Conservation (phyloP, 2,888 invertebrate species). For the Lasiommata megera region DNA sequence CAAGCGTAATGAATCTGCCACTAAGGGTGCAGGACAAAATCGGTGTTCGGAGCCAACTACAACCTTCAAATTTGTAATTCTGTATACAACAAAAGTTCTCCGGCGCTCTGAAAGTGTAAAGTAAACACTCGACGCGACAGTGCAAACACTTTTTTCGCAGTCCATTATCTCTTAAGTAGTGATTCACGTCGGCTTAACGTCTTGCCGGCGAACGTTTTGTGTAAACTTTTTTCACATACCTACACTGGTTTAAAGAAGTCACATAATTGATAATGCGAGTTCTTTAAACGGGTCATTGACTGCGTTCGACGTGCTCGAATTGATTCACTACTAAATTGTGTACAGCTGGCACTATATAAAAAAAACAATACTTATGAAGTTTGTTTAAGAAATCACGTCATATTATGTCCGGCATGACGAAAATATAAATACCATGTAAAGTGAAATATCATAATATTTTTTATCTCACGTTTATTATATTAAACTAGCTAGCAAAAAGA, state of each 20-base stretch:
- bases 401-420: no score
- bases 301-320: slow-evolving; percentile 7
- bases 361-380: neutral
- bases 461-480: no score
- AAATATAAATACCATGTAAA: no score
- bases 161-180: slow-evolving; percentile 19
- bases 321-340: slow-evolving; percentile 6
- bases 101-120: neutral
- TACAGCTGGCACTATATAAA: neutral
- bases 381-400: no score
- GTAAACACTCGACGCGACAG: neutral
- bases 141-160: slow-evolving; percentile 14
- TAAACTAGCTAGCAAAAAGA: no score
- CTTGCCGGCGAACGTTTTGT: slow-evolving; percentile 24
- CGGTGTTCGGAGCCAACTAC: no score
- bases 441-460: no score
- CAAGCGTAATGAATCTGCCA: no score
- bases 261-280: slow-evolving; percentile 19
- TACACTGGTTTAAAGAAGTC: no score
- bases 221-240: slow-evolving; percentile 20
- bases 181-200: slow-evolving; percentile 28
- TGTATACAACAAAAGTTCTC: neutral
- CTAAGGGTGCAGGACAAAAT: no score
- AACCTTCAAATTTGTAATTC: no score
- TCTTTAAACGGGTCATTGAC: slow-evolving; percentile 33